phyloP scores from a whole-genome alignment of 2,797 vertebrate genomes.

The Sandelia bainsii region DNA sequence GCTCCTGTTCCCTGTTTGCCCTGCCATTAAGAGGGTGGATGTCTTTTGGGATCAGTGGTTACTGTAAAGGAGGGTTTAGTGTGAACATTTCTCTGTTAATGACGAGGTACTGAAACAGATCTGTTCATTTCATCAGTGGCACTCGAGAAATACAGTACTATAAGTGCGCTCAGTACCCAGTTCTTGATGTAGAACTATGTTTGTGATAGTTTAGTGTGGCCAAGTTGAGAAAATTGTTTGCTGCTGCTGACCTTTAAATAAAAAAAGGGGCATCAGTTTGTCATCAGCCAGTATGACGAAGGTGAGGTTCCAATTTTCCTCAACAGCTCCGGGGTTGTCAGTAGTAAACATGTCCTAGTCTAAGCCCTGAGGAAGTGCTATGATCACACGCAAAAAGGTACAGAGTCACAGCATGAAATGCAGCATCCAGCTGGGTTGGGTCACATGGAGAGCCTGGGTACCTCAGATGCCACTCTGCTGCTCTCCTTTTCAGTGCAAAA shows the following conservation, averaged over 20 bases:
- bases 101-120: neutral
- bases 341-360: constrained; percentile 25
- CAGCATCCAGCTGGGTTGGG: constrained; percentile 15
- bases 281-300: constrained; percentile 10
- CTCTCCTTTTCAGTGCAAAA: neutral
- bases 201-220: neutral
- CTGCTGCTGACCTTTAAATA: constrained; percentile 17
- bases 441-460: neutral
- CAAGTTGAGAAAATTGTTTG: neutral
- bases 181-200: neutral
- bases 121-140: neutral
- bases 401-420: constrained; percentile 11
- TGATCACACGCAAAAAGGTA: constrained; percentile 27
- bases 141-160: neutral
- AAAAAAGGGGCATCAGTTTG: constrained; percentile 11
- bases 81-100: constrained; percentile 10
- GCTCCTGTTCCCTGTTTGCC: constrained; percentile 29
- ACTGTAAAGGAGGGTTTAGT: constrained; percentile 5
- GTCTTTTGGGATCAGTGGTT: neutral
- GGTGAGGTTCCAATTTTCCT: constrained; percentile 7
- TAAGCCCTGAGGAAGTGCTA: neutral
- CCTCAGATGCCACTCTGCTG: neutral
- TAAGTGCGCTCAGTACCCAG: neutral
- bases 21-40: neutral
- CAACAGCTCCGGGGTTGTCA: constrained; percentile 14